Evolutionary conservation across 2,888 invertebrate genomes (phyloP).

Genomic region (Athetis lepigone): DNA sequence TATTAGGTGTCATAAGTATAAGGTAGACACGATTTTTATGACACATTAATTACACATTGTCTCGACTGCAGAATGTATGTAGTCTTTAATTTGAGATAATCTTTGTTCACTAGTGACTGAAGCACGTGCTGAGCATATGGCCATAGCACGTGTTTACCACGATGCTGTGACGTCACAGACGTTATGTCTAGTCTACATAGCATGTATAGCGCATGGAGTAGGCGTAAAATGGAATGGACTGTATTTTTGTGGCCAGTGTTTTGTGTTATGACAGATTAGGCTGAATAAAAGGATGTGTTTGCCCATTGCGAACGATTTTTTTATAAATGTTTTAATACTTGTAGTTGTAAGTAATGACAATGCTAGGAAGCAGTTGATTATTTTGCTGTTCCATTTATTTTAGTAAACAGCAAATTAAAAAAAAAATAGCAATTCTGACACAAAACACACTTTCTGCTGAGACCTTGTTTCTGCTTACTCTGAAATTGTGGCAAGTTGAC

Average conservation of each 20-base stretch:
- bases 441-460: background rate
- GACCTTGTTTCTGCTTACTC: background rate
- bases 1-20: background rate
- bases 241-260: conserved; percentile 41
- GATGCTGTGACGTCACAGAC: conserved; percentile 42
- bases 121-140: conserved; percentile 48
- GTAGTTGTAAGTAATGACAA: too few species aligned
- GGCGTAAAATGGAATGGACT: conserved; percentile 22
- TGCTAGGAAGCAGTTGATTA: too few species aligned
- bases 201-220: conserved; percentile 27
- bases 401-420: too few species aligned
- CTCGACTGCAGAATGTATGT: background rate
- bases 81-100: conserved; percentile 33
- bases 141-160: conserved; percentile 45
- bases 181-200: conserved; percentile 29
- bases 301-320: background rate
- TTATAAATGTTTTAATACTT: background rate
- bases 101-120: conserved; percentile 26
- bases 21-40: background rate
- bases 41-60: conserved; percentile 3
- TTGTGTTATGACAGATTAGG: conserved; percentile 37
- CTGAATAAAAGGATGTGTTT: conserved; percentile 4
- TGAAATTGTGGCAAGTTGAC: background rate
- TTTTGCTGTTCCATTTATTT: too few species aligned
- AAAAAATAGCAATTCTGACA: too few species aligned